phyloP scores from a whole-genome alignment of 2,113 vertebrate genomes.

The Gobio gobio region DNA sequence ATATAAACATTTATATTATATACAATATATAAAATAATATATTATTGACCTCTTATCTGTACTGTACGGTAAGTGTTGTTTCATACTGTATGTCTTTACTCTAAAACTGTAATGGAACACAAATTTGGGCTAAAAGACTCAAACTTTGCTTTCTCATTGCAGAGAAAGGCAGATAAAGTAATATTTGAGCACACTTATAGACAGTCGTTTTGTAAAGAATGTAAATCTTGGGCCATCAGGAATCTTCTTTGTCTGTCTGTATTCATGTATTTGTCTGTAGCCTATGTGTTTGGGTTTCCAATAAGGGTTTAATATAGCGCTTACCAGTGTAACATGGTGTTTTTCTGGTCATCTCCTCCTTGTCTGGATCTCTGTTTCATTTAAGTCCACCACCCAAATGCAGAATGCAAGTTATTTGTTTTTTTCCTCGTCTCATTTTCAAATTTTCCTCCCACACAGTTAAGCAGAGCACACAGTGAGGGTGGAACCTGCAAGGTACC shows the following conservation, averaged over 20 bases:
- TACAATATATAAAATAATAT: too few species aligned
- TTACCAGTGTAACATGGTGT: conserved; percentile 10
- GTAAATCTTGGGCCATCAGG: not conserved
- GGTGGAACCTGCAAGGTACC: conserved; percentile 33
- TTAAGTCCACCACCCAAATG: conserved; percentile 8
- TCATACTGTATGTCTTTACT: not conserved
- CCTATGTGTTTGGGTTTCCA: conserved; percentile 15
- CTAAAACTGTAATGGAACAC: not conserved
- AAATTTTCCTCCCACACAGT: conserved; percentile 47
- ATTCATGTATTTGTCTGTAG: conserved; percentile 3
- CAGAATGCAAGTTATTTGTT: not conserved
- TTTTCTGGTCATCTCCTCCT: conserved; percentile 7
- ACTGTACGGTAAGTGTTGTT: too few species aligned
- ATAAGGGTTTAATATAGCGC: not conserved
- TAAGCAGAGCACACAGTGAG: conserved; percentile 36
- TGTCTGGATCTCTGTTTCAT: conserved; percentile 12
- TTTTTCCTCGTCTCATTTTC: conserved; percentile 52
- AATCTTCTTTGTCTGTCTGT: not conserved
- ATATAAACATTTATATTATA: too few species aligned
- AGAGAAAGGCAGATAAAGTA: not conserved
- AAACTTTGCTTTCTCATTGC: not conserved
- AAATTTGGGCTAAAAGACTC: not conserved
- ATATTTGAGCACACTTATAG: not conserved
- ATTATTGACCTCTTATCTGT: too few species aligned
- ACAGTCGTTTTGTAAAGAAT: not conserved